Conservation (phyloP, 2,797 vertebrate species). For the Dermochelys coriacea region DNA sequence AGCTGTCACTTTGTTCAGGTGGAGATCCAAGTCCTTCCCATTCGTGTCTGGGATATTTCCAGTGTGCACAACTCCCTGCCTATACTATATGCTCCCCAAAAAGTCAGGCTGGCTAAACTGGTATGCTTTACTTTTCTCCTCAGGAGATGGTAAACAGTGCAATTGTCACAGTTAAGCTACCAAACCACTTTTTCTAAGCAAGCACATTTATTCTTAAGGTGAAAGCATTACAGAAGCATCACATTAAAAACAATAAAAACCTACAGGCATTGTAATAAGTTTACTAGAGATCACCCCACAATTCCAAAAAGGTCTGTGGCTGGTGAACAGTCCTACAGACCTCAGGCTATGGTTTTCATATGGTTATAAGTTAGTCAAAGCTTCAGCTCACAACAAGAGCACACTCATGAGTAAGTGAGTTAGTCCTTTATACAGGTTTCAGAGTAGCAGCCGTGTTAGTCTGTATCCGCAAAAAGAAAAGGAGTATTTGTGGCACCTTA, state of each 20-base stretch:
- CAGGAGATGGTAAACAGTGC: neutral
- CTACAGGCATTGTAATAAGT: neutral
- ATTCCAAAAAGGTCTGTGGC: neutral
- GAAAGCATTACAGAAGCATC: neutral
- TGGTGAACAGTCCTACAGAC: neutral
- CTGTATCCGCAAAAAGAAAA: no score
- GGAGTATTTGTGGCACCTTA: no score
- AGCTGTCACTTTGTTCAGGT: no score
- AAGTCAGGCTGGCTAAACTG: neutral
- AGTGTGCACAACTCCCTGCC: neutral
- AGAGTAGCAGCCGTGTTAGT: no score
- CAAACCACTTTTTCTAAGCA: neutral
- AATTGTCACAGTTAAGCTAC: neutral
- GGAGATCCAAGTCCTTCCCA: no score
- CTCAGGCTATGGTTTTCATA: neutral
- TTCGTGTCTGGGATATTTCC: neutral
- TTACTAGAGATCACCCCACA: neutral
- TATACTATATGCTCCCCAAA: neutral
- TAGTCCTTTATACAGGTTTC: neutral
- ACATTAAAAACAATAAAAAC: neutral
- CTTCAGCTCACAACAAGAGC: neutral
- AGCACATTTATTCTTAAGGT: neutral
- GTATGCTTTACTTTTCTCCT: neutral
- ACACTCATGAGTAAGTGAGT: neutral
- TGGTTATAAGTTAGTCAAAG: neutral